Conservation (phyloP, 2,113 vertebrate species). For the Chaetura pelagica region DNA sequence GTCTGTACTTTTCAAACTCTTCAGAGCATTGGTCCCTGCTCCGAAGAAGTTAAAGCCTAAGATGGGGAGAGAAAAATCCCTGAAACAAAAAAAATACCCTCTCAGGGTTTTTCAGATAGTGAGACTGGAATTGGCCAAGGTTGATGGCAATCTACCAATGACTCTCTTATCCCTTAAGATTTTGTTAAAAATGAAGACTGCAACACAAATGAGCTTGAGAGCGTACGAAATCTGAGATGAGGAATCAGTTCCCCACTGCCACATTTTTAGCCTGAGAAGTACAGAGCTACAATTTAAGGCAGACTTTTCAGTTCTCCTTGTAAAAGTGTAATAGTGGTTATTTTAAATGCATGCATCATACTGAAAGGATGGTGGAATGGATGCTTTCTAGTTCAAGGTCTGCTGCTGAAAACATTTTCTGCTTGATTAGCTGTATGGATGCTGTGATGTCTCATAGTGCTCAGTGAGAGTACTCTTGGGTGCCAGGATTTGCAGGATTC, state of each 20-base stretch:
- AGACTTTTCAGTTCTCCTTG: neutral
- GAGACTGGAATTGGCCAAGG: neutral
- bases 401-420: constrained; percentile 47
- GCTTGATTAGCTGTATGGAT: constrained; percentile 32
- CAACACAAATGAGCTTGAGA: neutral
- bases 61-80: neutral
- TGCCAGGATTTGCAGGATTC: constrained; percentile 26
- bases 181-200: constrained; percentile 24
- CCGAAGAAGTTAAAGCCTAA: neutral
- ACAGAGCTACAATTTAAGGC: neutral
- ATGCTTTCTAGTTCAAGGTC: constrained; percentile 48
- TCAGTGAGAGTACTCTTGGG: neutral
- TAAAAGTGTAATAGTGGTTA: neutral
- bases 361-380: constrained; percentile 26
- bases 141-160: neutral
- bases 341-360: constrained; percentile 35
- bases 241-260: constrained; percentile 17
- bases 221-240: neutral
- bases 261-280: constrained; percentile 25
- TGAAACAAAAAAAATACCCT: constrained; percentile 6
- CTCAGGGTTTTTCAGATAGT: neutral
- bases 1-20: neutral
- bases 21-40: neutral
- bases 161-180: neutral
- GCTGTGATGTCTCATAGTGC: neutral